A percentile compares a stretch with the other conserved stretches of the same genome.
Evolutionary conservation across 2,888 invertebrate genomes (phyloP).

Genomic region (Tubiluchus corallicola): DNA sequence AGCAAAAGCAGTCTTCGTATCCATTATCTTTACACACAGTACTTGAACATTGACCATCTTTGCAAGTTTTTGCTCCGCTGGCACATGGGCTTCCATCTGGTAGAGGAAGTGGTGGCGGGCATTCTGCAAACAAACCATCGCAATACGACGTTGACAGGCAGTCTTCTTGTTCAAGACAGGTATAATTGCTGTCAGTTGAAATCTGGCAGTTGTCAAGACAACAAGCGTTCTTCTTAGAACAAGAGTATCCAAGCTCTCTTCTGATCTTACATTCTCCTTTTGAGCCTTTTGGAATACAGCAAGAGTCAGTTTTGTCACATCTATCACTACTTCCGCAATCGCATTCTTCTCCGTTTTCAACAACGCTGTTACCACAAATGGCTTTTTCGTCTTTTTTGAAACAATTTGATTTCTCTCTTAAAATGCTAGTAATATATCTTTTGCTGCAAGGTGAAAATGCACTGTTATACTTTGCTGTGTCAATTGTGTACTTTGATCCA

Average conservation of each 20-base stretch:
- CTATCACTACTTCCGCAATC: constrained; percentile 81
- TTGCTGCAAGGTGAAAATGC: constrained; percentile 87
- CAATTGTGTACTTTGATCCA: too few species aligned
- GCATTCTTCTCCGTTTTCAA: constrained; percentile 92
- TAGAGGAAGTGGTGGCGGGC: neutral
- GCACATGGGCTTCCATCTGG: neutral
- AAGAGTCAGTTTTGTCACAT: neutral
- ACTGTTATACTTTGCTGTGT: too few species aligned
- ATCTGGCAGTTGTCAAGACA: constrained; percentile 61
- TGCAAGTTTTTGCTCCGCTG: neutral
- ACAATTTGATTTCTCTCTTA: neutral
- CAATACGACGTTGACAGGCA: constrained; percentile 76
- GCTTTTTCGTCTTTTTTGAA: constrained; percentile 27
- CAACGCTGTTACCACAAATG: constrained; percentile 98
- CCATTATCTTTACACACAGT: neutral
- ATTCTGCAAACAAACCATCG: constrained; percentile 34
- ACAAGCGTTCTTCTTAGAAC: constrained; percentile 39
- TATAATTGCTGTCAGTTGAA: constrained; percentile 40
- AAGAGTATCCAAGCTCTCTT: constrained; percentile 43
- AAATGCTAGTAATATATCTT: constrained; percentile 79
- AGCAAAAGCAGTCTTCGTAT: neutral
- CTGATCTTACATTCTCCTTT: constrained; percentile 99
- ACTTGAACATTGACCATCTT: neutral
- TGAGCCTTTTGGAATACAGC: constrained; percentile 36
- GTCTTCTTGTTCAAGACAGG: constrained; percentile 80